Base-by-base conservation (phyloP, 2,888 invertebrate genomes). In the Sphaerophoria taeniata region DNA sequence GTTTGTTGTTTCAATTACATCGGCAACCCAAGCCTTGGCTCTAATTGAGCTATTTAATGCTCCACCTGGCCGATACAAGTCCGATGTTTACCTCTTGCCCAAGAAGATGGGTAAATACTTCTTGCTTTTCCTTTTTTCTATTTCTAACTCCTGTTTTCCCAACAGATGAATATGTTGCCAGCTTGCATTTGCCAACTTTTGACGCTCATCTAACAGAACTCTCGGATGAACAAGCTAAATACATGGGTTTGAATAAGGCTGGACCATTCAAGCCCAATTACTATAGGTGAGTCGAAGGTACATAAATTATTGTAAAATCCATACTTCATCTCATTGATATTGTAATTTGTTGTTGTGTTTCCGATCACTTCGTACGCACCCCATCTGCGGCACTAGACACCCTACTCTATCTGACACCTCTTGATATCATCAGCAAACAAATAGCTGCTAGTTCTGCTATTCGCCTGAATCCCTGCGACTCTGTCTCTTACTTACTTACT, bases 231-330 rank as follows among this genome's bases (percentile, higher is more conserved):
- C 99, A 99, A 93, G 98, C 98, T 58, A 98, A 98, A 92, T 99
- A 99, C 91, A 95, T 99, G 94, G 99, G 99, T 86, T 95, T 99
- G 43, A 98, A 98, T 92, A 99, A 99, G 93, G 97, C 98, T 69
- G 99, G 99, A 63, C 99, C 99, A 55, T 99, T 99, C 93, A 99
- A 99, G 93, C 99, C 99, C 87, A 99, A 98, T 92, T 98, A 99
- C 93, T 99, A 99, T 93, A 96, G 99, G 95, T 99, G 93, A 86
- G 84, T 87, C 63, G 85, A 81, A 85, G 81, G 81, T 82, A 82
- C 82, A 77, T 85, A 76, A 58, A 14, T n/a, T 67, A 72, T 63
- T 80, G 72, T 72, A 80, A 43, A 43, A 43, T n/a, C 0, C 72
- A 72, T 61, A 76, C 63, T 49, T 65, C 60, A 60, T 83, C 47